A percentile compares a stretch with the other conserved stretches of the same genome.
phyloP scores from a whole-genome alignment of 1,140 invertebrate genomes.

The Radopholus similis region DNA sequence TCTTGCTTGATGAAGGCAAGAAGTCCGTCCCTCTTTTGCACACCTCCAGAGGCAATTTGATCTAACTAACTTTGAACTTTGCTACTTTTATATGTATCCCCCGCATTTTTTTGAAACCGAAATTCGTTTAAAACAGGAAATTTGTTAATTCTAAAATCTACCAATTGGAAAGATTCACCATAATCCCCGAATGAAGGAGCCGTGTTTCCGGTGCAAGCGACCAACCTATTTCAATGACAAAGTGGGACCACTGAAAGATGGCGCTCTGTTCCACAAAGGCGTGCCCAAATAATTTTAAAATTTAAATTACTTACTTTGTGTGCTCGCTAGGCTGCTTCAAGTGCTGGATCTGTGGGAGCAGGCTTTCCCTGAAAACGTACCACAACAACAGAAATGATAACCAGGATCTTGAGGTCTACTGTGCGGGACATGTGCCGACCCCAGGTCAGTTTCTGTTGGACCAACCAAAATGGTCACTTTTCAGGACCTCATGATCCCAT shows the following conservation, averaged over 20 bases:
- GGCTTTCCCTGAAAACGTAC: constrained; percentile 56
- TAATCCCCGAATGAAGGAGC: constrained; percentile 54
- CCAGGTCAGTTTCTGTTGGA: constrained; percentile 21
- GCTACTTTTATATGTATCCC: no score
- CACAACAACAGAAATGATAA: constrained; percentile 58
- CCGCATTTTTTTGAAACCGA: no score
- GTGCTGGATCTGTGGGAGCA: constrained; percentile 58
- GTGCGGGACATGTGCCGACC: constrained; percentile 58
- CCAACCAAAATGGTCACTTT: background rate
- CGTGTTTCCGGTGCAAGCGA: constrained; percentile 59
- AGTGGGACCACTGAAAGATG: constrained; percentile 57
- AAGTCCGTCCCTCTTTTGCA: no score
- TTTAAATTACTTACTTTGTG: no score
- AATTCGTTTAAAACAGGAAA: no score
- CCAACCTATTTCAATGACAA: constrained; percentile 60
- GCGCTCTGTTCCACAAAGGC: constrained; percentile 57
- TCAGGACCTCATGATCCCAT: constrained; percentile 58
- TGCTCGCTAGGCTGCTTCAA: constrained; percentile 49
- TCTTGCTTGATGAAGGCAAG: no score
- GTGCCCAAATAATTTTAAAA: no score
- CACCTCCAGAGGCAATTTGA: no score
- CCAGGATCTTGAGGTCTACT: constrained; percentile 58
- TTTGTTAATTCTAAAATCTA: no score
- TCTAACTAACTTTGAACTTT: no score
- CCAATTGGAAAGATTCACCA: no score